phyloP scores from a whole-genome alignment of 2,888 invertebrate species.

The Drosophila kanekoi region DNA sequence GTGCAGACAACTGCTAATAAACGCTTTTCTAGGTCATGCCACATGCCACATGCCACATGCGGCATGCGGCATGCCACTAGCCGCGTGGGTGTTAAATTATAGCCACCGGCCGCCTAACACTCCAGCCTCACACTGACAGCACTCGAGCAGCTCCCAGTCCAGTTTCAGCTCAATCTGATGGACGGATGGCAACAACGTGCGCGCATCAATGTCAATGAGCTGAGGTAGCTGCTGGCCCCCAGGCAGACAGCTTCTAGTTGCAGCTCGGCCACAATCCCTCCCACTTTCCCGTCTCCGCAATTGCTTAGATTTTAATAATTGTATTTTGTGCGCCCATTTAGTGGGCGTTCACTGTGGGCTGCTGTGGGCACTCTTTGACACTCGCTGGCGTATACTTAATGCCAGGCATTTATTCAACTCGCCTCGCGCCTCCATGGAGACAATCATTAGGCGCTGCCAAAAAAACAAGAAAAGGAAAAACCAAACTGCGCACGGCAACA shows the following conservation, averaged over 20 bases:
- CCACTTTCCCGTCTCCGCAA: conserved; percentile 3
- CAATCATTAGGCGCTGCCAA: conserved; percentile 68
- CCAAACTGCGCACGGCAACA: conserved; percentile 17
- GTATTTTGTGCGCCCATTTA: conserved; percentile 57
- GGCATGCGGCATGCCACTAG: conserved; percentile 7
- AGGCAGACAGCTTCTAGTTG: conserved; percentile 22
- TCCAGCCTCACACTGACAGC: conserved; percentile 23
- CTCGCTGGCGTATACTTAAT: conserved; percentile 72
- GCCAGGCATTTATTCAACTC: conserved; percentile 41
- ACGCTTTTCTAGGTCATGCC: conserved; percentile 44
- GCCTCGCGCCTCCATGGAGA: conserved; percentile 47
- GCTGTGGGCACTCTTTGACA: conserved; percentile 55
- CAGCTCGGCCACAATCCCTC: neutral
- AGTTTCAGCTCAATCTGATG: conserved; percentile 38
- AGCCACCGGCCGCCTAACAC: conserved; percentile 62
- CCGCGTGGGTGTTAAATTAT: conserved; percentile 76
- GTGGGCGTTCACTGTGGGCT: conserved; percentile 59
- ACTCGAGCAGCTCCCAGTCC: conserved; percentile 26
- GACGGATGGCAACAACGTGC: conserved; percentile 58
- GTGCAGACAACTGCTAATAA: conserved; percentile 69
- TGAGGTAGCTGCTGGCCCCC: conserved; percentile 15
- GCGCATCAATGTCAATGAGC: conserved; percentile 71
- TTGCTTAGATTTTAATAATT: conserved; percentile 64
- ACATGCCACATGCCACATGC: conserved; percentile 25
- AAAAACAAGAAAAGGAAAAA: conserved; percentile 44